Evolutionary conservation across 2,888 invertebrate genomes (phyloP).

Genomic region (Dorcus parallelipipedus): DNA sequence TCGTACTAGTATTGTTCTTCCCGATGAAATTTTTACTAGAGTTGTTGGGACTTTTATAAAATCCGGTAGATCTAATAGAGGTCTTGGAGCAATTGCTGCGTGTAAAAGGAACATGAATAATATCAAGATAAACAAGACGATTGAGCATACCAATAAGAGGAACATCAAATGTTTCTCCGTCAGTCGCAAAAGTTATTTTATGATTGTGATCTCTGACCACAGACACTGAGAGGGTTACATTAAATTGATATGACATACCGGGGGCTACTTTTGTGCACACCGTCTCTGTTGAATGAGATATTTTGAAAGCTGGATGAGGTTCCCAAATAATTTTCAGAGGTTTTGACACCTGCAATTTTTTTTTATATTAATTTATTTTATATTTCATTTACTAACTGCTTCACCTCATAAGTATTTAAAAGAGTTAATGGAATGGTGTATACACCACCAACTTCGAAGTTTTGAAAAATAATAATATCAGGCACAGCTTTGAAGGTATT

Average conservation of each 20-base stretch:
- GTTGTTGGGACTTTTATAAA: constrained; percentile 51
- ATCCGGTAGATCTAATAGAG: constrained; percentile 60
- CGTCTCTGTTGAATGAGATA: constrained; percentile 49
- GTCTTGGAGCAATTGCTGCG: constrained; percentile 55
- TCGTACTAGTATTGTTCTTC: constrained; percentile 52
- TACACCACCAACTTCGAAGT: constrained; percentile 54
- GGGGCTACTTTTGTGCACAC: constrained; percentile 62
- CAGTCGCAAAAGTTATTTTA: constrained; percentile 54
- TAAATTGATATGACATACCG: constrained; percentile 62
- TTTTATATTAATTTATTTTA: neutral
- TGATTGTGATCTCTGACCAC: constrained; percentile 56
- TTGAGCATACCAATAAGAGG: constrained; percentile 58
- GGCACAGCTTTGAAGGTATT: constrained; percentile 44
- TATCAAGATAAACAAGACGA: neutral
- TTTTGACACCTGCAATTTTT: constrained; percentile 50
- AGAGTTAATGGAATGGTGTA: constrained; percentile 54
- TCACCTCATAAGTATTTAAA: constrained; percentile 57
- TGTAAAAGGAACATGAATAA: constrained; percentile 3
- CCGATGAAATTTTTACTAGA: constrained; percentile 53
- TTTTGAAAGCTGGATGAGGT: constrained; percentile 53
- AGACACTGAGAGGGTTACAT: constrained; percentile 60
- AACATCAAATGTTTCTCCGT: constrained; percentile 53
- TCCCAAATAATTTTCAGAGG: constrained; percentile 52
- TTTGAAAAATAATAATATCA: constrained; percentile 59
- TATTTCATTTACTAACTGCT: constrained; percentile 6